Evolutionary conservation across 2,888 invertebrate genomes (phyloP), one percentile per base, ranked within the genome.

Genomic region (Lasioglossum morio): DNA sequence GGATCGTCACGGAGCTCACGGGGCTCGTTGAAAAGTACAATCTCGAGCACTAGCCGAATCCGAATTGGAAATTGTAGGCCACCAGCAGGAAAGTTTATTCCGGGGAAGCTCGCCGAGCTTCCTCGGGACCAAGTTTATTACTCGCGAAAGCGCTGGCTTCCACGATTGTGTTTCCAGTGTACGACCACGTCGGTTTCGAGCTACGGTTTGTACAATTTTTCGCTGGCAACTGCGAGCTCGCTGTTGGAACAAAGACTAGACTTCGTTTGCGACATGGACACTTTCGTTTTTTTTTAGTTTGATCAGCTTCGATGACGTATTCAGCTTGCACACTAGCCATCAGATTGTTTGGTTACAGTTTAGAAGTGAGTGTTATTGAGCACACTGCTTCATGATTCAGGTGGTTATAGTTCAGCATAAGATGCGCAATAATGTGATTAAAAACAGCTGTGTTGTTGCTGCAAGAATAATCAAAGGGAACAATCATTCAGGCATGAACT

Each of bases 1-100:
- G 74, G 73, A 70, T 77, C 77, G 46, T 77, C 77, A 46, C 60
- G 73, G n/a, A 63, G 74, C 82, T 70, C 30, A 0, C 48, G 10
- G 57, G 73, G 46, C 82, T 82, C 30, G 73, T n/a, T 40, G 37
- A 40, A 77, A 84, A 77, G 73, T 73, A 46, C 82, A 60, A 69
- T 82, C 66, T 63, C 69, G 48, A 63, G 60, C 69, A 40, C 46
- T 46, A 48, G 40, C 40, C 37, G 69, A 60, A 82, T 82, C 73
- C 57, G 77, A 84, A 84, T 77, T 82, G 69, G 73, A 74, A 77
- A 82, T 74, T 73, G 57, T 73, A 19, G 77, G 27, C 82, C 19
- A 46, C 43, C 77, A 37, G 57, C 63, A 4, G 12, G 78, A 72
- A 78, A 78, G 57, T 78, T 72, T 57, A 69, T 70, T 66, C 66